phyloP scores from a whole-genome alignment of 2,888 invertebrate species.

The Plagodis pulveraria region DNA sequence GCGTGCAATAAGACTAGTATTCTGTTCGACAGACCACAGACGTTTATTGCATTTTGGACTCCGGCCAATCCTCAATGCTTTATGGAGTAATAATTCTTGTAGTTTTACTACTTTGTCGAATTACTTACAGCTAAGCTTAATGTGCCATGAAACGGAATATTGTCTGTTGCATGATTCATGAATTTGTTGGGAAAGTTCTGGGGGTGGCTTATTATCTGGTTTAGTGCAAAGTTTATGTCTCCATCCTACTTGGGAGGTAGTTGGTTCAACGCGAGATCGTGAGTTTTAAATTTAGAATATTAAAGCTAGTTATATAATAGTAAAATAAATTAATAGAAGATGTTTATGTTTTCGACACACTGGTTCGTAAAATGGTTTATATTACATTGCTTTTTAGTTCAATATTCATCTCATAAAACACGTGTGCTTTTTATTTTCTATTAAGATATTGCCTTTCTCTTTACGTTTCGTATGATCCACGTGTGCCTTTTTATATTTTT shows the following conservation, averaged over 20 bases:
- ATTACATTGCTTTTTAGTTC: too few relatives aligned
- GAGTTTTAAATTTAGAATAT: too few relatives aligned
- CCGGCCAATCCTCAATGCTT: conserved; percentile 54
- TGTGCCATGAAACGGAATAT: conserved; percentile 27
- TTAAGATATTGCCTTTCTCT: too few relatives aligned
- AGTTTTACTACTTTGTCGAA: conserved; percentile 54
- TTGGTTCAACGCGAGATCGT: too few relatives aligned
- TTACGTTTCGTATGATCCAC: too few relatives aligned
- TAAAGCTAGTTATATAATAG: too few relatives aligned
- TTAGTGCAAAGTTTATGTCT: conserved; percentile 3
- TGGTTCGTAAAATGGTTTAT: too few relatives aligned
- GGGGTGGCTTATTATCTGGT: conserved; percentile 3
- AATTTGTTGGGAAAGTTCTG: conserved; percentile 3
- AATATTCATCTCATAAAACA: too few relatives aligned
- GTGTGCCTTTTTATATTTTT: too few relatives aligned
- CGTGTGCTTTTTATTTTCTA: too few relatives aligned
- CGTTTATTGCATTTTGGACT: conserved; percentile 57
- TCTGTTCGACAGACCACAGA: conserved; percentile 25
- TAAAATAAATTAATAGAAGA: too few relatives aligned
- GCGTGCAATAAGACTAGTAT: conserved; percentile 18
- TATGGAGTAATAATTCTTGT: conserved; percentile 62
- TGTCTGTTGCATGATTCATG: conserved; percentile 28
- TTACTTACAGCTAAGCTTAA: conserved; percentile 32
- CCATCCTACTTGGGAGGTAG: background rate
- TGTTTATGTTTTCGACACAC: too few relatives aligned